Conservation (phyloP, 2,888 invertebrate species). For the Flexamia atlantica region DNA sequence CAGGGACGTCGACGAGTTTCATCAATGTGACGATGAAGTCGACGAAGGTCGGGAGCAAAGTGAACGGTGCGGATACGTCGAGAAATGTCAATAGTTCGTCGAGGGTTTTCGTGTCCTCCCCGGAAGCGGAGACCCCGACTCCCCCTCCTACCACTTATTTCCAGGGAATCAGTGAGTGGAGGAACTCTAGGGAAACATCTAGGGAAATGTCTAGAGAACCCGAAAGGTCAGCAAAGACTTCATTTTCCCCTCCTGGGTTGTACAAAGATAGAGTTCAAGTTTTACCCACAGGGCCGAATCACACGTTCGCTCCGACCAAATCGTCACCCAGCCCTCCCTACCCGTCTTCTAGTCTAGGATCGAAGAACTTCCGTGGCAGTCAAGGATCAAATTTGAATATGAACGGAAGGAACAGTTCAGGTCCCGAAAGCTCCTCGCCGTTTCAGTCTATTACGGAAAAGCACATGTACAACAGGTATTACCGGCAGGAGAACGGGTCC, state of each 20-base stretch:
- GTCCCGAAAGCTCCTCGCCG: conserved; percentile 62
- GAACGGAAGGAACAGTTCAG: conserved; percentile 60
- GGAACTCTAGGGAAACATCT: conserved; percentile 57
- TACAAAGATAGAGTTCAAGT: conserved; percentile 70
- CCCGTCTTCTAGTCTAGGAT: conserved; percentile 56
- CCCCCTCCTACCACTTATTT: conserved; percentile 74
- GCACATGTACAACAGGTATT: conserved; percentile 69
- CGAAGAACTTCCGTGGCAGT: conserved; percentile 60
- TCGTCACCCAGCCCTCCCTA: conserved; percentile 67
- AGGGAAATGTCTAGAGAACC: conserved; percentile 58
- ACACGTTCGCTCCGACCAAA: conserved; percentile 68
- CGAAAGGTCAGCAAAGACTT: conserved; percentile 52
- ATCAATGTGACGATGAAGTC: conserved; percentile 89
- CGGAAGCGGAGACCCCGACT: conserved; percentile 75
- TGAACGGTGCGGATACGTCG: conserved; percentile 70
- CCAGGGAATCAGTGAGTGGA: conserved; percentile 89
- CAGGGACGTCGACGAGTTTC: conserved; percentile 82
- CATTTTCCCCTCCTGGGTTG: conserved; percentile 59
- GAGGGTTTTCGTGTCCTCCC: conserved; percentile 78
- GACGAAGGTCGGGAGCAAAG: conserved; percentile 73
- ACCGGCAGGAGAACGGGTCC: conserved; percentile 68
- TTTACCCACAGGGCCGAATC: conserved; percentile 70
- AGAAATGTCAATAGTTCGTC: conserved; percentile 76
- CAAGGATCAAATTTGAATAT: conserved; percentile 60
- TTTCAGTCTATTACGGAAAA: conserved; percentile 70